Conservation (phyloP, 2,113 vertebrate species). For the Sialia sialis region DNA sequence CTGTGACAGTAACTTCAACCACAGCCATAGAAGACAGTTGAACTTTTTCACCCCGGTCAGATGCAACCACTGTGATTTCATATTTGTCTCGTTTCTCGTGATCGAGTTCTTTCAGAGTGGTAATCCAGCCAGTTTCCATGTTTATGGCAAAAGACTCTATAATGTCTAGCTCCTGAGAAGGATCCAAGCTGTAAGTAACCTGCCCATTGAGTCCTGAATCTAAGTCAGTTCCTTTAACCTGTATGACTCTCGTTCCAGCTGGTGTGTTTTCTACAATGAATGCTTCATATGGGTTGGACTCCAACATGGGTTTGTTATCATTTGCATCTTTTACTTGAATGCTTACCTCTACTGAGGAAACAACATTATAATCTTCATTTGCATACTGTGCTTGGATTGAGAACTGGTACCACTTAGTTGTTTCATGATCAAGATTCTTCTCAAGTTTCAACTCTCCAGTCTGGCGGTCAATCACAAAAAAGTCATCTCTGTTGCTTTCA, state of each 20-base stretch:
- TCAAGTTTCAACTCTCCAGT: slow-evolving; percentile 88
- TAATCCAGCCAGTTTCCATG: slow-evolving; percentile 92
- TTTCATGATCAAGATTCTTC: slow-evolving; percentile 91
- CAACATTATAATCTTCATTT: slow-evolving; percentile 76
- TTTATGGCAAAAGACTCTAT: slow-evolving; percentile 86
- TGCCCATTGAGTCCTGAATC: slow-evolving; percentile 91
- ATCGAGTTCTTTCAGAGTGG: slow-evolving; percentile 90
- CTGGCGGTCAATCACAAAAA: slow-evolving; percentile 87
- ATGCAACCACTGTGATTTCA: slow-evolving; percentile 80
- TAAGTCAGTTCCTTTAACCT: slow-evolving; percentile 86
- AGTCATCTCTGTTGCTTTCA: slow-evolving; percentile 90
- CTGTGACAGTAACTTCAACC: slow-evolving; percentile 88
- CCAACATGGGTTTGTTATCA: slow-evolving; percentile 90
- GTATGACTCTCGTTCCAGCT: slow-evolving; percentile 84
- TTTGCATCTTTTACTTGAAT: slow-evolving; percentile 94
- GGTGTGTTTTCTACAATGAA: slow-evolving; percentile 90
- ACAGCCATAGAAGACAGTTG: slow-evolving; percentile 80
- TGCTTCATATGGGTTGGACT: slow-evolving; percentile 89
- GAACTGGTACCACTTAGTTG: slow-evolving; percentile 94
- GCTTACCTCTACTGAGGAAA: slow-evolving; percentile 83
- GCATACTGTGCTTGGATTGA: slow-evolving; percentile 77
- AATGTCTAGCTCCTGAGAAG: slow-evolving; percentile 78
- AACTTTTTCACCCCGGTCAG: slow-evolving; percentile 86
- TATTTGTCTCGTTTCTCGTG: slow-evolving; percentile 82
- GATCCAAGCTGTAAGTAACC: slow-evolving; percentile 85